phyloP scores from a whole-genome alignment of 2,797 vertebrate genomes.

The Vireo griseus region DNA sequence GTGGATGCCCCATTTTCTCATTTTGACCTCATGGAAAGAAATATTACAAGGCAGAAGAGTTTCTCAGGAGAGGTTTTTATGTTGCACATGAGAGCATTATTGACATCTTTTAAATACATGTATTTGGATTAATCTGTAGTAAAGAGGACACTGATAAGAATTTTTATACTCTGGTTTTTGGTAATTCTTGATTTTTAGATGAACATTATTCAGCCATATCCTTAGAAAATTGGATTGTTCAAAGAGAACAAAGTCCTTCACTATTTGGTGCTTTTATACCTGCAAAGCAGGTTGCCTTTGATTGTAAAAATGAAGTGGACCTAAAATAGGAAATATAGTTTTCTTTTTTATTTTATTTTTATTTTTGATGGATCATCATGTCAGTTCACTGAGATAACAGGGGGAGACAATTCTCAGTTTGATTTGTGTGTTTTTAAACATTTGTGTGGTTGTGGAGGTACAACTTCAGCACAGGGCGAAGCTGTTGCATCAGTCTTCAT shows the following conservation, averaged over 20 bases:
- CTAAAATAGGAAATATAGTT: not conserved
- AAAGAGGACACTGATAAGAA: not conserved
- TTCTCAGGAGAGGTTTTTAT: not conserved
- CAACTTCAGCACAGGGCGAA: not conserved
- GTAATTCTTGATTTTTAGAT: not conserved
- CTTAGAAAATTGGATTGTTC: not conserved
- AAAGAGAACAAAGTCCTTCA: not conserved
- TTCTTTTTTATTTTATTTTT: not conserved
- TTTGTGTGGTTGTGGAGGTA: not conserved
- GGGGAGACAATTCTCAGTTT: not conserved
- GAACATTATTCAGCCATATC: not conserved
- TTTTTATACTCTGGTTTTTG: accelerated
- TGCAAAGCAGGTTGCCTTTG: not conserved
- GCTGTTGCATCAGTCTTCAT: not conserved
- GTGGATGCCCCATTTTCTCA: not conserved
- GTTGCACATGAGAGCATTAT: not conserved
- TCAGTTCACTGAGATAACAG: not conserved
- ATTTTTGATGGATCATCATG: not conserved
- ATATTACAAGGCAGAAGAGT: not conserved
- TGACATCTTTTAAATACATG: accelerated
- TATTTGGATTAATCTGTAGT: not conserved
- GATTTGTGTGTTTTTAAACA: not conserved
- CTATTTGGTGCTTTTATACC: not conserved
- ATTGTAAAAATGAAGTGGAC: not conserved
- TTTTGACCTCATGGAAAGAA: not conserved